A percentile compares a stretch with the other conserved stretches of the same genome.
Evolutionary conservation across 2,113 vertebrate species (phyloP).

Genomic region (Nymphicus hollandicus): DNA sequence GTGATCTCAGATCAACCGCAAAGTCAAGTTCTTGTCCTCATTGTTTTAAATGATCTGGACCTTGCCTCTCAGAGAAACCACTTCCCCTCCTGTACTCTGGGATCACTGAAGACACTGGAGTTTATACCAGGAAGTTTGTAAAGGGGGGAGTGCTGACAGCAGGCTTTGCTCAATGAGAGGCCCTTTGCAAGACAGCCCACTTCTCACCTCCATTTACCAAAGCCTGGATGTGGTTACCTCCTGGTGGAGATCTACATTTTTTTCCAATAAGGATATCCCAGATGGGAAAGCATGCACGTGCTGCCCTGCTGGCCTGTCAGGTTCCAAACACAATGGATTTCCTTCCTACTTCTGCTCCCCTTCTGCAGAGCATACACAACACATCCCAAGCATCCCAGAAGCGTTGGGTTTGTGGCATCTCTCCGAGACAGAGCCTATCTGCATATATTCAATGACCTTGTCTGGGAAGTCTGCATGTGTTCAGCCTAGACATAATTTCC

Average conservation of each 20-base stretch:
- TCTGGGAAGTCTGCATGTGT: background rate
- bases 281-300: rapidly evolving
- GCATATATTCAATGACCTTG: background rate
- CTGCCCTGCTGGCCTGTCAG: background rate
- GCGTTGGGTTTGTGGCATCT: background rate
- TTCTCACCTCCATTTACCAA: slow-evolving; percentile 15
- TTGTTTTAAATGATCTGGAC: background rate
- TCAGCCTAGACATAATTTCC: background rate
- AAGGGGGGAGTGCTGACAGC: slow-evolving; percentile 29
- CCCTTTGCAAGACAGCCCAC: background rate
- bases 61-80: background rate
- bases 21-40: background rate
- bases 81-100: background rate
- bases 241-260: background rate
- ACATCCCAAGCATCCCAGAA: background rate
- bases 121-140: background rate
- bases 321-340: background rate
- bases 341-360: background rate
- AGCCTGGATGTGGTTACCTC: background rate
- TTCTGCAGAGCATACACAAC: background rate
- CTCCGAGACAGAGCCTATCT: background rate
- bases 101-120: background rate
- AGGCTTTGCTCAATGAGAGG: slow-evolving; percentile 2
- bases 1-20: background rate
- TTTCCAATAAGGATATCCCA: background rate